A percentile compares a stretch with the other conserved stretches of the same genome.
Evolutionary conservation across 2,888 invertebrate genomes (phyloP).

Genomic region (Mythimna pallens): DNA sequence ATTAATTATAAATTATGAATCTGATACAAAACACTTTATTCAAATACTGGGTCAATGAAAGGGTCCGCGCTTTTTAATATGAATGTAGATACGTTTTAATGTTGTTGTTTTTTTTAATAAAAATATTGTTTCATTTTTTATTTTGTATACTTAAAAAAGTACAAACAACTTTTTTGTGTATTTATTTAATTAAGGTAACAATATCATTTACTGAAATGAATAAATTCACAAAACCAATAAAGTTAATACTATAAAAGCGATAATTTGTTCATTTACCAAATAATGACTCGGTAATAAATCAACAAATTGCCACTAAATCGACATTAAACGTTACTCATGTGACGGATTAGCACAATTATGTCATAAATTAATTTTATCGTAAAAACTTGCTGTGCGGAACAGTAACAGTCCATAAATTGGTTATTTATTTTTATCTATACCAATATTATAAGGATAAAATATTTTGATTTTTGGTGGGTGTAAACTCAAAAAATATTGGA

Average conservation of each 20-base stretch:
- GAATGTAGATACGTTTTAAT: neutral
- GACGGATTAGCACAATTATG: conserved; percentile 51
- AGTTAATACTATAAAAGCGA: neutral
- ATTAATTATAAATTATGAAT: neutral
- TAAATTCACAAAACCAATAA: neutral
- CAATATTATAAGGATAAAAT: no score
- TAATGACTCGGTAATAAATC: conserved; percentile 41
- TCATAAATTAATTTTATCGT: conserved; percentile 53
- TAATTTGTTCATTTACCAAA: conserved; percentile 27
- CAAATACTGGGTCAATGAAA: conserved; percentile 12
- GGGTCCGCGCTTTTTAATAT: neutral
- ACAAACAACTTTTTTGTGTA: no score
- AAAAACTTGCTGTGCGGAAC: conserved; percentile 29
- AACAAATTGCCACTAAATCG: conserved; percentile 31
- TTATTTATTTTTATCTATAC: no score
- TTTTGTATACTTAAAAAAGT: neutral
- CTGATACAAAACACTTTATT: conserved; percentile 40
- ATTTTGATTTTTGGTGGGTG: no score
- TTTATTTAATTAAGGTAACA: no score
- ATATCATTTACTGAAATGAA: neutral
- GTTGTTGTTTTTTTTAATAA: neutral
- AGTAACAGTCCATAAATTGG: conserved; percentile 41
- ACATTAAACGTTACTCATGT: conserved; percentile 37
- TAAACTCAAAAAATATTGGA: conserved; percentile 3
- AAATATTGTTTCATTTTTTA: no score